phyloP scores from a whole-genome alignment of 2,113 vertebrate genomes.

The Oriolus oriolus region DNA sequence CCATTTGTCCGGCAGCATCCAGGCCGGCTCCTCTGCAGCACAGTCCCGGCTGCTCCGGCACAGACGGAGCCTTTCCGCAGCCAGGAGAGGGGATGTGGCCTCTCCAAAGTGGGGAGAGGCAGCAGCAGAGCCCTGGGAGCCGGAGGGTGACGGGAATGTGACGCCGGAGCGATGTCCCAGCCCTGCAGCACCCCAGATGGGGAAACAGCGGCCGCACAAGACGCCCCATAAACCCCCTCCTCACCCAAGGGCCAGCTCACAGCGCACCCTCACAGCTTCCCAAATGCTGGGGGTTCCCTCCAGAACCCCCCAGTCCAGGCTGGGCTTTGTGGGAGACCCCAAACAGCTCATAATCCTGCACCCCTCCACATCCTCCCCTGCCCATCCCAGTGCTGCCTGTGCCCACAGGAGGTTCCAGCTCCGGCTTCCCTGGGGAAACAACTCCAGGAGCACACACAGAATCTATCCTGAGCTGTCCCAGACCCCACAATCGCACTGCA shows the following conservation, averaged over 20 bases:
- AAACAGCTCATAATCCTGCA: neutral
- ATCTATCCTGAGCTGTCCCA: neutral
- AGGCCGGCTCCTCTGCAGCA: neutral
- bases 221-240: neutral
- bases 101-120: neutral
- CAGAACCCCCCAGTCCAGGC: neutral
- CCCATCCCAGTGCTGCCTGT: neutral
- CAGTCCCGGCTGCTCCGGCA: accelerated
- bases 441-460: neutral
- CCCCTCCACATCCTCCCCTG: neutral
- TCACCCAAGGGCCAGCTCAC: accelerated
- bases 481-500: neutral
- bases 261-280: neutral
- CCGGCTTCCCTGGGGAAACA: neutral
- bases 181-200: neutral
- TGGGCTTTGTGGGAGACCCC: neutral
- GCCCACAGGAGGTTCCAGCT: neutral
- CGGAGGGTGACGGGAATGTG: accelerated
- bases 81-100: neutral
- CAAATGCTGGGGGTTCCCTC: neutral
- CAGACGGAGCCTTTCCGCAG: accelerated
- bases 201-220: neutral
- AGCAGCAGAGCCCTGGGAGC: neutral
- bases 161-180: accelerated
- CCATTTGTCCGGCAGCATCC: neutral